These are phyloP conservation scores for Nyctibius bracteatus DNA, from an alignment of 2,113 vertebrate genomes.

Conservation along the genomic window DNA sequence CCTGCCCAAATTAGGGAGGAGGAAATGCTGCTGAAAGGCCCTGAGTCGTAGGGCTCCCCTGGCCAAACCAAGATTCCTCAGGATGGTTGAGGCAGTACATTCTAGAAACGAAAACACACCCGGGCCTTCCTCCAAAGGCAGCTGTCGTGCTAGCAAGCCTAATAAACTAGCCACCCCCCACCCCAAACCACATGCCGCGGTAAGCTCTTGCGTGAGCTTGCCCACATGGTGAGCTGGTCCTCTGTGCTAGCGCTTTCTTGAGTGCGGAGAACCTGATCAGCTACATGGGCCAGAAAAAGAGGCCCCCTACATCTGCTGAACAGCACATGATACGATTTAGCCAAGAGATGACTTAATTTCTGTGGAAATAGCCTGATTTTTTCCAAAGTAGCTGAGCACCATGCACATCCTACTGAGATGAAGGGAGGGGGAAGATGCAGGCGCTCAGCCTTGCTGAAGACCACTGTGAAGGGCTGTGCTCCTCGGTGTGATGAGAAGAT, in stretches of 20 bases:
- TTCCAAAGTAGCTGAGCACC: slow-evolving; percentile 4
- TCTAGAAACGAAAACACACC: not conserved
- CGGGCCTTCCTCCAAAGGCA: slow-evolving; percentile 2
- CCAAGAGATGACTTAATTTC: slow-evolving; percentile 21
- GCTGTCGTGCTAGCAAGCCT: not conserved
- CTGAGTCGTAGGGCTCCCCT: not conserved
- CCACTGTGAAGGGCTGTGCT: fast-evolving
- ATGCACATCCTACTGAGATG: not conserved
- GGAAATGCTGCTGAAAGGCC: not conserved
- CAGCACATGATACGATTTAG: slow-evolving; percentile 15
- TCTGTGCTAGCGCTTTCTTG: not conserved
- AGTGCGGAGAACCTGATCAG: not conserved
- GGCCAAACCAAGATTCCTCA: slow-evolving; percentile 28
- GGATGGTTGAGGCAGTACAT: not conserved
- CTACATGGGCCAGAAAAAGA: not conserved
- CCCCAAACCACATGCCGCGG: not conserved
- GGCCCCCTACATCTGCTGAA: slow-evolving; percentile 36
- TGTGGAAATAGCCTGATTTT: not conserved
- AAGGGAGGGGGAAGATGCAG: not conserved
- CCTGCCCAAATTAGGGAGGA: slow-evolving; percentile 23
- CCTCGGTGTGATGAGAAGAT: not conserved
- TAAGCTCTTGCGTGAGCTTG: not conserved
- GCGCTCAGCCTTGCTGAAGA: not conserved
- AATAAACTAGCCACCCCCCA: not conserved
- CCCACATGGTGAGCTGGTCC: not conserved